A percentile compares a stretch with the other conserved stretches of the same genome.
Conservation (phyloP, 37 sponge, comb jelly and placozoan species). For the Ianthella basta region DNA sequence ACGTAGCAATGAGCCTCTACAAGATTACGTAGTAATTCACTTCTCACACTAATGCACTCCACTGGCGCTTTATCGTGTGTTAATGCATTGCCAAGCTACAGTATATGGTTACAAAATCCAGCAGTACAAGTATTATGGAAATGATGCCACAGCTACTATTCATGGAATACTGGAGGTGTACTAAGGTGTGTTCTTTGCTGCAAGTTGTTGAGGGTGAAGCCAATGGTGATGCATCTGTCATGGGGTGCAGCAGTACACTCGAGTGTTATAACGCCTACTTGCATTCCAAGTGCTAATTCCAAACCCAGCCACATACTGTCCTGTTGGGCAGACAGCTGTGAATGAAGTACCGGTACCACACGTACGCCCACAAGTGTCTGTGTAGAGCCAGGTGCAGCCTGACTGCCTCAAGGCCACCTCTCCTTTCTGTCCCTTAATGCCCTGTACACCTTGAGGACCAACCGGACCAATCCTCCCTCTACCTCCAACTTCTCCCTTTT, state of each 20-base stretch:
- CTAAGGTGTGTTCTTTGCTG: too few species aligned
- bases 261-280: background rate
- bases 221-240: too few species aligned
- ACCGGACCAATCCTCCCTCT: conserved; percentile 1
- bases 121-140: too few species aligned
- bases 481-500: conserved; percentile 12
- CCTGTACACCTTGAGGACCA: conserved; percentile 18
- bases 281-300: background rate
- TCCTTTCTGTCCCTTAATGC: conserved; percentile 8
- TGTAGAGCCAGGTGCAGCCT: conserved; percentile 18
- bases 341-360: conserved; percentile 18
- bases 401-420: background rate
- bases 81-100: too few species aligned
- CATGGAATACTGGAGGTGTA: too few species aligned
- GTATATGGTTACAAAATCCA: too few species aligned
- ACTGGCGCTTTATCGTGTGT: too few species aligned
- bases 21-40: too few species aligned
- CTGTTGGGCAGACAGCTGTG: background rate
- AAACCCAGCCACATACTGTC: conserved; percentile 5
- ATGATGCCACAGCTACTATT: too few species aligned
- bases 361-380: conserved; percentile 20
- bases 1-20: too few species aligned
- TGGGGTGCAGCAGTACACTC: conserved; percentile 5
- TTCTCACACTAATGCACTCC: too few species aligned
- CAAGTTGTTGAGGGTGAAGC: too few species aligned